phyloP scores from a whole-genome alignment of 2,113 vertebrate species.

The Rhynchomys soricoides region DNA sequence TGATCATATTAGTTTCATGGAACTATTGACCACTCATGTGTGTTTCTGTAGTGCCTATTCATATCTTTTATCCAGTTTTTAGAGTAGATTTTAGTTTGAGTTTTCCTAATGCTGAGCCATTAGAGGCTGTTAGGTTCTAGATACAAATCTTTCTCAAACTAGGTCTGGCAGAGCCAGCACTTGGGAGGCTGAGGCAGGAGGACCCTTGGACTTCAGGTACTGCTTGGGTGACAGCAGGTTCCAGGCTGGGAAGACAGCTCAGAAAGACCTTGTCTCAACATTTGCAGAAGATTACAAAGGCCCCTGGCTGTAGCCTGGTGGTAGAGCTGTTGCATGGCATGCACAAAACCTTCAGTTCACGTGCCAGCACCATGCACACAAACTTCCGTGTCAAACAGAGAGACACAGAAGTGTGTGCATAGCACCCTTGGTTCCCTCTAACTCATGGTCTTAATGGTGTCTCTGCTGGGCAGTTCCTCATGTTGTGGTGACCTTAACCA shows the following conservation, averaged over 20 bases:
- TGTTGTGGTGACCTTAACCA: no score
- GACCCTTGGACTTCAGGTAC: not conserved
- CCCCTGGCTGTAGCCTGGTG: not conserved
- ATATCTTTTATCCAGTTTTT: not conserved
- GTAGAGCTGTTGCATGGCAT: no score
- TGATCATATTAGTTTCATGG: not conserved
- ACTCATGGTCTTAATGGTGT: not conserved
- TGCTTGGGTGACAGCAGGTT: not conserved
- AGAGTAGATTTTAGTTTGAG: not conserved
- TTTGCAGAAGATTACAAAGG: not conserved
- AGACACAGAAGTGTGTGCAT: not conserved
- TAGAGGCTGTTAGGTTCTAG: not conserved
- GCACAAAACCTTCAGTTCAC: not conserved
- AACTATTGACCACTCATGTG: not conserved
- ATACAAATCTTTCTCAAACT: not conserved
- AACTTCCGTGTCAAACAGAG: not conserved
- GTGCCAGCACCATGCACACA: not conserved
- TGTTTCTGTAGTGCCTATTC: not conserved
- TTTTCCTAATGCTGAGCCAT: not conserved
- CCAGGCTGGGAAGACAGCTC: not conserved
- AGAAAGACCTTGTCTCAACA: not conserved
- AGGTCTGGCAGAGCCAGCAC: not conserved
- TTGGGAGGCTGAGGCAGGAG: not conserved
- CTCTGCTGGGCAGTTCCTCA: not conserved
- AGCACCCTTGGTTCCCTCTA: not conserved